Evolutionary conservation across 1,140 invertebrate genomes (phyloP).

Genomic region (Drosophila tristis): DNA sequence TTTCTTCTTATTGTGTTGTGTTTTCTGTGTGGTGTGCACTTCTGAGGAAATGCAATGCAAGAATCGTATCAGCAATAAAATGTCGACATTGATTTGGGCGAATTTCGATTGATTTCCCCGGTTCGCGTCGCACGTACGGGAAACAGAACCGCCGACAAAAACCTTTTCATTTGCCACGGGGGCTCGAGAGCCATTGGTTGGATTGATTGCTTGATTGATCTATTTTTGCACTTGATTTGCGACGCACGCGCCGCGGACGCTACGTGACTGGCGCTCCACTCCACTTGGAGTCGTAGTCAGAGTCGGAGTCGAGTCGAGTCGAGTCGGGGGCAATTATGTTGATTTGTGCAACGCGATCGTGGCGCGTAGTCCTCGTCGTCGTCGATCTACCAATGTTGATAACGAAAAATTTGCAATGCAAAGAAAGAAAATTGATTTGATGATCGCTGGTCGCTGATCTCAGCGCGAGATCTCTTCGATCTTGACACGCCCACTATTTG

Average conservation of each 20-base stretch:
- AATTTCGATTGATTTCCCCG: slow-evolving; percentile 58
- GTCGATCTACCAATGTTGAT: slow-evolving; percentile 60
- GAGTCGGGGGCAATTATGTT: slow-evolving; percentile 74
- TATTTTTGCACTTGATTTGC: slow-evolving; percentile 83
- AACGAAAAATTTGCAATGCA: slow-evolving; percentile 77
- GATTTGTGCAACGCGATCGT: slow-evolving; percentile 66
- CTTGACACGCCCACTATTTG: slow-evolving; percentile 68
- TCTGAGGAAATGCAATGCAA: slow-evolving; percentile 55
- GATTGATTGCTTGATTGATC: slow-evolving; percentile 83
- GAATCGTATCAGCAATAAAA: slow-evolving; percentile 58
- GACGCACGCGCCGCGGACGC: slow-evolving; percentile 73
- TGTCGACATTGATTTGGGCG: slow-evolving; percentile 57
- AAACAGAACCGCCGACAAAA: slow-evolving; percentile 9
- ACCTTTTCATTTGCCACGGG: slow-evolving; percentile 54
- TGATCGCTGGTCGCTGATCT: slow-evolving; percentile 63
- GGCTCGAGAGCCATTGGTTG: slow-evolving; percentile 42
- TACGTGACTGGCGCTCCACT: slow-evolving; percentile 76
- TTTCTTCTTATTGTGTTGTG: slow-evolving; percentile 32
- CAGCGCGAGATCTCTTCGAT: slow-evolving; percentile 31
- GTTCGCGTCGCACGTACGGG: slow-evolving; percentile 15
- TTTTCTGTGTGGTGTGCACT: slow-evolving; percentile 39
- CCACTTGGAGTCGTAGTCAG: slow-evolving; percentile 40
- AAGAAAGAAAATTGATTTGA: slow-evolving; percentile 81
- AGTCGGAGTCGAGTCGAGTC: slow-evolving; percentile 16
- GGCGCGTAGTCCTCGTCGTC: slow-evolving; percentile 19